phyloP scores from a whole-genome alignment of 2,797 vertebrate species.

The Todus mexicanus region DNA sequence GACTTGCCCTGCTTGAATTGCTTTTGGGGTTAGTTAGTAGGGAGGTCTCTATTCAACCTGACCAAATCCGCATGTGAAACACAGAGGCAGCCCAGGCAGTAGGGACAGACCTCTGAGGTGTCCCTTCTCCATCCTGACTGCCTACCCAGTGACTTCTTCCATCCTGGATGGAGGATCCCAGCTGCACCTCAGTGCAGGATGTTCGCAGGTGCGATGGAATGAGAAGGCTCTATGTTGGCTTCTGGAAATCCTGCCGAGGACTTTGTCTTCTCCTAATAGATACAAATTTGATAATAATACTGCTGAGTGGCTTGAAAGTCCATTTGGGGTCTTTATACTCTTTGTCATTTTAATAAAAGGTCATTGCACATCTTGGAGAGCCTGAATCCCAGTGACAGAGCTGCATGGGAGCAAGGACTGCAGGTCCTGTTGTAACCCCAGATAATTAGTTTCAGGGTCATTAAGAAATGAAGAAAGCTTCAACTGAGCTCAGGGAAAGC shows the following conservation, averaged over 20 bases:
- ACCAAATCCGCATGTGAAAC: not conserved
- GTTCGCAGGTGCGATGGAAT: not conserved
- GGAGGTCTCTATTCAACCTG: not conserved
- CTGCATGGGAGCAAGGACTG: not conserved
- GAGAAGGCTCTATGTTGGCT: not conserved
- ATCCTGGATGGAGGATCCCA: not conserved
- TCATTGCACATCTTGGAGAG: not conserved
- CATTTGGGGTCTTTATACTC: rapidly evolving
- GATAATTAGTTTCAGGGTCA: not conserved
- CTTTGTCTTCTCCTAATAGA: not conserved
- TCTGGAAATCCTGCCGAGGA: not conserved
- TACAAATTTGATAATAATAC: not conserved
- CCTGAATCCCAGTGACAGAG: not conserved
- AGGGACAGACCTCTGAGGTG: not conserved
- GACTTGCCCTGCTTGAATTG: not conserved
- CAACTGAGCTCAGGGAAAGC: not conserved
- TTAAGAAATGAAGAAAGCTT: not conserved
- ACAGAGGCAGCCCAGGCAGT: not conserved
- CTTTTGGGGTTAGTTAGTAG: not conserved
- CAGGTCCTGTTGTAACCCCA: not conserved
- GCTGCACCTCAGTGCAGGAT: not conserved
- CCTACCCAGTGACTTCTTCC: not conserved
- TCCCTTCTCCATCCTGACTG: not conserved
- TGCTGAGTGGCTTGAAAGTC: not conserved
- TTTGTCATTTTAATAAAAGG: not conserved